Percentiles rank a stretch among this genome's conserved stretches.
These are phyloP conservation scores for Albula goreensis DNA, from an alignment of 2,113 vertebrate species.

Conservation along the genomic window DNA sequence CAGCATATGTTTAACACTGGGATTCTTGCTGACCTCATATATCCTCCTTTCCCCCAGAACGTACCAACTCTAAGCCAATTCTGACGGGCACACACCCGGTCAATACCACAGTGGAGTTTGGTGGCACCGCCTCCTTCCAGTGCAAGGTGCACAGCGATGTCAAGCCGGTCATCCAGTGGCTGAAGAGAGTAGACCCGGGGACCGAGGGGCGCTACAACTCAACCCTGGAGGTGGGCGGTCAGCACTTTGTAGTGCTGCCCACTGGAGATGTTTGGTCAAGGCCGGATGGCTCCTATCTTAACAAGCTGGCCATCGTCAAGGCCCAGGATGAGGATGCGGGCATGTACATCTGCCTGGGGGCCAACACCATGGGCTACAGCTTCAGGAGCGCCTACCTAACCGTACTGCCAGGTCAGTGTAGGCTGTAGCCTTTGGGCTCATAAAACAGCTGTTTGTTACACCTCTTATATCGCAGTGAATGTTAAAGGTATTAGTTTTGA, in stretches of 20 bases:
- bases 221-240: constrained; percentile 60
- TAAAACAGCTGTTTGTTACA: not conserved
- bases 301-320: constrained; percentile 59
- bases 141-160: constrained; percentile 64
- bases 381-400: constrained; percentile 62
- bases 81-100: constrained; percentile 60
- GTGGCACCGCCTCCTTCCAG: constrained; percentile 61
- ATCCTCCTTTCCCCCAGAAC: constrained; percentile 40
- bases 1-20: not conserved
- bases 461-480: not conserved
- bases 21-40: not conserved
- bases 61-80: constrained; percentile 60
- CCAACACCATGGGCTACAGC: constrained; percentile 65
- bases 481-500: not conserved
- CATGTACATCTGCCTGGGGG: constrained; percentile 65
- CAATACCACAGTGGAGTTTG: constrained; percentile 62
- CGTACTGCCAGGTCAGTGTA: constrained; percentile 54
- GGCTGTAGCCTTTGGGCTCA: not conserved
- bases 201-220: constrained; percentile 55
- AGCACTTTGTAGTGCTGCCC: constrained; percentile 59
- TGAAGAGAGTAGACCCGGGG: constrained; percentile 55
- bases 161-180: constrained; percentile 62
- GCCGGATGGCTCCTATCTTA: constrained; percentile 64
- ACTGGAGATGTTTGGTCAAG: constrained; percentile 62
- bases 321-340: constrained; percentile 59